These are phyloP conservation scores for Heliconius cydno DNA, from an alignment of 2,888 invertebrate species.

Conservation along the genomic window DNA sequence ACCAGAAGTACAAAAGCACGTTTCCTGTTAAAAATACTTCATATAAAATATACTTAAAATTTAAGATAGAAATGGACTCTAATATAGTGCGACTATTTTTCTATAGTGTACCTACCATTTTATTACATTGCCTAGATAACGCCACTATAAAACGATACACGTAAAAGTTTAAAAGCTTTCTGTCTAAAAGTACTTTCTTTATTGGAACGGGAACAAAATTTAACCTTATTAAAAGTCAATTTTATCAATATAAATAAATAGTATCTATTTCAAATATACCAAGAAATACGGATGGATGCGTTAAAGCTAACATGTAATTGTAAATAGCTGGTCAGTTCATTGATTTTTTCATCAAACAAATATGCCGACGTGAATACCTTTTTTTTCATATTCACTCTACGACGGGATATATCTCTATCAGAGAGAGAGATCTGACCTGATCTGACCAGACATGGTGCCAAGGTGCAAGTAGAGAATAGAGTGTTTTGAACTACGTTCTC, in stretches of 20 bases:
- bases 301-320: not conserved
- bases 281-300: not conserved
- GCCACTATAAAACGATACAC: slow-evolving; percentile 10
- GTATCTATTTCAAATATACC: not conserved
- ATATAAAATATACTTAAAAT: not conserved
- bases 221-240: not conserved
- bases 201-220: not conserved
- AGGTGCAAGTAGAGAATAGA: no score
- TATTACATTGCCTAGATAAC: slow-evolving; percentile 10
- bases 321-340: not conserved
- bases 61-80: not conserved
- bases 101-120: not conserved
- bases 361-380: not conserved
- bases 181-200: not conserved
- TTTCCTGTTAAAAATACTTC: not conserved
- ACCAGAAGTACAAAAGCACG: not conserved
- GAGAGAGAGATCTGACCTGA: no score
- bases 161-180: slow-evolving; percentile 11
- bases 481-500: not conserved
- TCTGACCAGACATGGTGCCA: no score
- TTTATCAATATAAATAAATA: not conserved
- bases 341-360: not conserved
- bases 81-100: not conserved
- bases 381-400: no score
- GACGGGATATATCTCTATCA: no score